Base-by-base conservation (phyloP, 1,140 invertebrate genomes). In the Ephestia elutella region DNA sequence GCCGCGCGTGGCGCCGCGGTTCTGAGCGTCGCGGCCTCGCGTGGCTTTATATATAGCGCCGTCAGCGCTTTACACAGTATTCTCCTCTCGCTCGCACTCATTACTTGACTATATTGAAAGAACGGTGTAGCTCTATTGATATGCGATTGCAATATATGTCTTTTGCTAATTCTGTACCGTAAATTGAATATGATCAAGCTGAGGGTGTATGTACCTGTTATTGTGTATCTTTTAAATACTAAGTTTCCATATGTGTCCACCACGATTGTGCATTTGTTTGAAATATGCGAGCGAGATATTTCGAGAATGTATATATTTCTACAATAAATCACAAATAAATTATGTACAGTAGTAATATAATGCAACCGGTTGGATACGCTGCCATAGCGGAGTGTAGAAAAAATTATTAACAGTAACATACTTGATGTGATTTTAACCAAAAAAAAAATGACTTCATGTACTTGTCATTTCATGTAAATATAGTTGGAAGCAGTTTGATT, bases 371-470 rank as follows among this genome's bases (percentile, higher is more conserved):
- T 57, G 51, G 32, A 51, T 51, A 62, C 56, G 65, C 63, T 65
- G 38, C 60, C 63, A 55, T 68, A 71, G 72, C 71, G 68, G 73
- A 73, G 70, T 74, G 72, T 86, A 85, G 73, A 73, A 73, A 68
- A 73, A 69, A 77, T 77, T 84, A 79, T 80, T 80, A 84, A 75
- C 74, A 76, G 67, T 82, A 82, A 71, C 65, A 71, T 78, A 81
- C 75, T 80, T 74, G 71, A 80, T 82, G 80, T 85, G 82, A 84
- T 84, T 81, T 77, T 70, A 80, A 86, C 74, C 84, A 3, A 80
- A 86, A 87, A 84, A 83, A 78, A 75, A 64, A 56, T 55, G 65
- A 72, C 73, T 64, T 72, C 75, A 76, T 73, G 57, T 65, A 64
- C 65, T 71, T 63, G 65, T 73, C 71, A 78, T 67, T 80, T 74